Evolutionary conservation across 2,113 vertebrate genomes (phyloP).

Genomic region (Ibidorhyncha struthersii): DNA sequence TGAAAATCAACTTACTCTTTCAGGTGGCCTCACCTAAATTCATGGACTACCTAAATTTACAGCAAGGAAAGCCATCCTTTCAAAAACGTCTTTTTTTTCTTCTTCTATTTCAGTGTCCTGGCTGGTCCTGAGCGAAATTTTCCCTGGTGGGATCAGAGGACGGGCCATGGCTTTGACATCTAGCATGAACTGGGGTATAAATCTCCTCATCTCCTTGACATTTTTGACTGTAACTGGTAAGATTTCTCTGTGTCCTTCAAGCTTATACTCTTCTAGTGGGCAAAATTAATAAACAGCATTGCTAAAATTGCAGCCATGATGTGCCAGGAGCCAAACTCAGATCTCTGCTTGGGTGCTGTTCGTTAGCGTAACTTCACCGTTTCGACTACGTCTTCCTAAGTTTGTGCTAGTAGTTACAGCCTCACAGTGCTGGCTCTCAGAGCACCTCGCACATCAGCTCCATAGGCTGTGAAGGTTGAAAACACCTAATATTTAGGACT

Average conservation of each 20-base stretch:
- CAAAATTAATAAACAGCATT: neutral
- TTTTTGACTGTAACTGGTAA: constrained; percentile 94
- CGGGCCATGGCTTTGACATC: constrained; percentile 91
- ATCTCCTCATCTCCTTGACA: constrained; percentile 94
- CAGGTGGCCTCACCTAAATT: neutral
- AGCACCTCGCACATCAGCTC: neutral
- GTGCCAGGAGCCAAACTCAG: neutral
- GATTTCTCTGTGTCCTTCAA: neutral
- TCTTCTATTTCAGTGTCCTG: constrained; percentile 86
- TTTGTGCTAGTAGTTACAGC: neutral
- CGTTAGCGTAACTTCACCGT: neutral
- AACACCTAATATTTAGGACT: neutral
- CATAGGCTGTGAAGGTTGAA: neutral
- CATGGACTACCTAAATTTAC: neutral
- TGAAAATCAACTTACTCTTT: neutral
- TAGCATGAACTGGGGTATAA: constrained; percentile 93
- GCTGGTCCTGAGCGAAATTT: constrained; percentile 93
- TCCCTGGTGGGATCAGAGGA: constrained; percentile 91
- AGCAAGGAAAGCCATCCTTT: neutral
- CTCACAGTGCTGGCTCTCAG: neutral
- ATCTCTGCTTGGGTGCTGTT: neutral
- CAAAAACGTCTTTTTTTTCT: neutral
- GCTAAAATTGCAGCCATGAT: neutral
- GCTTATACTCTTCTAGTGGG: neutral
- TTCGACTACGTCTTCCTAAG: neutral